Conservation (phyloP, 2,113 vertebrate genomes). For the Malurus elegans region DNA sequence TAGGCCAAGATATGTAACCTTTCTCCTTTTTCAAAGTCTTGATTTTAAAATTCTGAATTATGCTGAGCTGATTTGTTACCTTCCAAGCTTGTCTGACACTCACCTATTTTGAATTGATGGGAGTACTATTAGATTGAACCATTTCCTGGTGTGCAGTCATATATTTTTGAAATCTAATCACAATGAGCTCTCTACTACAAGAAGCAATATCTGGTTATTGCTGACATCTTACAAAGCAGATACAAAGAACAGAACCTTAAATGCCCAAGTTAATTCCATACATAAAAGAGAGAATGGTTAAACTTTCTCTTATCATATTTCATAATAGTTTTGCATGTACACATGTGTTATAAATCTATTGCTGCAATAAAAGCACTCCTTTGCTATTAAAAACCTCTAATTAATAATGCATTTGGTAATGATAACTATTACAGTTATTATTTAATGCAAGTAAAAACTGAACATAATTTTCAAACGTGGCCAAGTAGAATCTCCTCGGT, state of each 20-base stretch:
- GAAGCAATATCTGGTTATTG: conserved; percentile 42
- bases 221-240: conserved; percentile 31
- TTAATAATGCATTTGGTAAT: conserved; percentile 31
- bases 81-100: conserved; percentile 44
- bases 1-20: conserved; percentile 1
- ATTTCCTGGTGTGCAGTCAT: conserved; percentile 48
- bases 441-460: conserved; percentile 40
- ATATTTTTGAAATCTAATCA: conserved; percentile 59
- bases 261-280: not conserved
- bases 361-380: not conserved
- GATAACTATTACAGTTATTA: not conserved
- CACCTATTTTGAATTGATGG: conserved; percentile 64
- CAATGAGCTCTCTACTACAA: conserved; percentile 22
- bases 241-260: not conserved
- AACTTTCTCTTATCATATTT: conserved; percentile 24
- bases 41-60: conserved; percentile 57
- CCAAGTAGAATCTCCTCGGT: not conserved
- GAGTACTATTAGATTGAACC: conserved; percentile 10
- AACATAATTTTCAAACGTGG: not conserved
- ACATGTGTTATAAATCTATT: not conserved
- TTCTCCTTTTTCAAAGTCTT: conserved; percentile 29
- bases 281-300: not conserved
- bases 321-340: not conserved
- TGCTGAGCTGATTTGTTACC: conserved; percentile 41
- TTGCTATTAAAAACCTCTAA: conserved; percentile 8